These are phyloP conservation scores for Macrosiphum euphorbiae DNA, from an alignment of 2,888 invertebrate genomes.

Conservation along the genomic window DNA sequence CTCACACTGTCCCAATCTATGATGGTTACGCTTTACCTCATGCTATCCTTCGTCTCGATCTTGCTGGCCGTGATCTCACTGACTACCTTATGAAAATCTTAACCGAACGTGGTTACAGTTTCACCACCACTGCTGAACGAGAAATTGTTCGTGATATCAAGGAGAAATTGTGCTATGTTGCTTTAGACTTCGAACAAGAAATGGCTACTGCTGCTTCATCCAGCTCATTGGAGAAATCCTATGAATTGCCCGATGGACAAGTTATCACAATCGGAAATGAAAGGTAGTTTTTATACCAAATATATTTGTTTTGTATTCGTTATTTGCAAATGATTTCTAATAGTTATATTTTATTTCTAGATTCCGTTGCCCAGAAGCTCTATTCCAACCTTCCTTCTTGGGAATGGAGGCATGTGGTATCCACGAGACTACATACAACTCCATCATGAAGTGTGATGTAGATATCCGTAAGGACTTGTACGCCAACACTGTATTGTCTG, in stretches of 20 bases:
- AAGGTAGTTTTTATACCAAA: constrained; percentile 46
- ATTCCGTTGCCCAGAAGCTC: constrained; percentile 89
- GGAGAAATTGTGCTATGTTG: constrained; percentile 94
- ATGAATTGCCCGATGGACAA: constrained; percentile 91
- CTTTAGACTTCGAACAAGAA: constrained; percentile 94
- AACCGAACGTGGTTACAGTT: constrained; percentile 83
- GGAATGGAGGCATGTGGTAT: constrained; percentile 92
- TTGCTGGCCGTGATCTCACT: constrained; percentile 92
- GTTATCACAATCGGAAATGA: constrained; percentile 84
- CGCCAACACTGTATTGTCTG: constrained; percentile 82
- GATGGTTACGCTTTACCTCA: constrained; percentile 93
- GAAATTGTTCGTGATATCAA: constrained; percentile 97
- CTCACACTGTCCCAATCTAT: constrained; percentile 94
- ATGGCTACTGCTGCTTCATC: constrained; percentile 94
- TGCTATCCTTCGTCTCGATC: constrained; percentile 91
- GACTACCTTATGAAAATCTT: constrained; percentile 95
- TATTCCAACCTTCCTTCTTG: constrained; percentile 92
- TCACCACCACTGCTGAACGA: constrained; percentile 75
- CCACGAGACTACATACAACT: constrained; percentile 92
- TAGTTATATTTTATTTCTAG: constrained; percentile 69
- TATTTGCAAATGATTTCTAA: neutral
- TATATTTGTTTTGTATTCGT: neutral
- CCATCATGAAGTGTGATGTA: constrained; percentile 95
- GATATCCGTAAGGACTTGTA: constrained; percentile 93
- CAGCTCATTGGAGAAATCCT: constrained; percentile 91